These are phyloP conservation scores for Amphipyra berbera DNA, from an alignment of 2,888 invertebrate species.

Conservation along the genomic window DNA sequence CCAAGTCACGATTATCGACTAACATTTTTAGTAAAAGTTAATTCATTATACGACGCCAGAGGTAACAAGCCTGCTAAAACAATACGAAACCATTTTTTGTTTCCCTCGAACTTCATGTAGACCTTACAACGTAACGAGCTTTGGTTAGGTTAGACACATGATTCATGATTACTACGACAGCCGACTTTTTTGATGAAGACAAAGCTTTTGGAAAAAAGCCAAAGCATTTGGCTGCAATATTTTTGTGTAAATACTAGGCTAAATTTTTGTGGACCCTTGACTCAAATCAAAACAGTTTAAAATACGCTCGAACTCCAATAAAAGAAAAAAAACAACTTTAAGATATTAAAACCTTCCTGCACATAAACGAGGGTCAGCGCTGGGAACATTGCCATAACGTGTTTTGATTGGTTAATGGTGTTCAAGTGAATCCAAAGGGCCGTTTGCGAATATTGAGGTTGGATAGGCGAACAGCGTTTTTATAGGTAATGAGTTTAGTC, in stretches of 20 bases:
- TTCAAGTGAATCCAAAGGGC: conserved; percentile 57
- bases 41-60: conserved; percentile 8
- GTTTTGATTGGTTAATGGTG: conserved; percentile 65
- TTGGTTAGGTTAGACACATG: conserved; percentile 25
- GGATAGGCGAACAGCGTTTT: conserved; percentile 43
- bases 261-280: neutral
- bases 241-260: conserved; percentile 13
- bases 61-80: conserved; percentile 11
- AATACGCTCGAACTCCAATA: conserved; percentile 22
- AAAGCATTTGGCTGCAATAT: conserved; percentile 30
- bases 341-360: conserved; percentile 35
- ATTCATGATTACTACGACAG: conserved; percentile 23
- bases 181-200: conserved; percentile 22
- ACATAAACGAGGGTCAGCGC: conserved; percentile 49
- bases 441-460: conserved; percentile 59
- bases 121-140: conserved; percentile 12
- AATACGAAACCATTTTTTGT: conserved; percentile 11
- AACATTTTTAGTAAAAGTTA: conserved; percentile 25
- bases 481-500: conserved; percentile 61
- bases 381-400: conserved; percentile 54
- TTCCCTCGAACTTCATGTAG: conserved; percentile 2
- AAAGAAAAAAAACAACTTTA: conserved; percentile 36
- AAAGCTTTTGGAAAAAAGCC: conserved; percentile 36
- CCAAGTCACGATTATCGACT: conserved; percentile 21
- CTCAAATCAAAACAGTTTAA: conserved; percentile 36